These are phyloP conservation scores for Cephus sareptanus DNA, from an alignment of 2,888 invertebrate species.

Conservation along the genomic window DNA sequence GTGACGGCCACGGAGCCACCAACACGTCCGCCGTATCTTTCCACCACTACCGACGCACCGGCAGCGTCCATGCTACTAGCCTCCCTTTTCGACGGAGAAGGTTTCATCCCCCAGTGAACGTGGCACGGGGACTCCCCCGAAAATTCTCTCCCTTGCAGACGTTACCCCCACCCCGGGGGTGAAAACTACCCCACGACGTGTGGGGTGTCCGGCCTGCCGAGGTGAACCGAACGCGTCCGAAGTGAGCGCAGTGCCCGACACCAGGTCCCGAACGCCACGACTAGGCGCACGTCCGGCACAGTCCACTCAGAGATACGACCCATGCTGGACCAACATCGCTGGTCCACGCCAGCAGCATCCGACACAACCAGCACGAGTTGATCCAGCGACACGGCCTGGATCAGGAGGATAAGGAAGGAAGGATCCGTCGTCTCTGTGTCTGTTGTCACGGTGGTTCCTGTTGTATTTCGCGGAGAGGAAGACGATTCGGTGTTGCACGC, in stretches of 20 bases:
- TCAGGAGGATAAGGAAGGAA: background rate
- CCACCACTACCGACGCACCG: background rate
- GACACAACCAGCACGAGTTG: constrained; percentile 1
- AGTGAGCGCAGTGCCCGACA: constrained; percentile 57
- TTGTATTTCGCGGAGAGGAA: background rate
- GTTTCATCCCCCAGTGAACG: constrained; percentile 18
- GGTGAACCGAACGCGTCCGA: constrained; percentile 61
- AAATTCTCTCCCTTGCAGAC: constrained; percentile 23
- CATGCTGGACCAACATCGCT: constrained; percentile 64
- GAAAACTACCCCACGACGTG: constrained; percentile 49
- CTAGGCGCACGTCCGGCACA: constrained; percentile 64
- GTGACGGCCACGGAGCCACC: background rate
- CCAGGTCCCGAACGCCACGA: constrained; percentile 61
- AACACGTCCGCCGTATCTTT: background rate
- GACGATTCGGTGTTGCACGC: too few relatives aligned
- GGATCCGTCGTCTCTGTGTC: background rate
- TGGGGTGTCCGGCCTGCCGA: constrained; percentile 59
- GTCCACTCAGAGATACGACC: constrained; percentile 66
- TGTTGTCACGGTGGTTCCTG: background rate
- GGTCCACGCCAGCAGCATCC: constrained; percentile 51
- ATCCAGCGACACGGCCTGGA: background rate
- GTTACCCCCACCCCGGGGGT: constrained; percentile 51
- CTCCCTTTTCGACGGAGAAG: constrained; percentile 4
- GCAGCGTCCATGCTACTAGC: background rate
- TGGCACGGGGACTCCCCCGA: constrained; percentile 15